Evolutionary conservation across 2,797 vertebrate species (phyloP), one percentile per base, ranked within the genome.

Genomic region (Melanogrammus aeglefinus): DNA sequence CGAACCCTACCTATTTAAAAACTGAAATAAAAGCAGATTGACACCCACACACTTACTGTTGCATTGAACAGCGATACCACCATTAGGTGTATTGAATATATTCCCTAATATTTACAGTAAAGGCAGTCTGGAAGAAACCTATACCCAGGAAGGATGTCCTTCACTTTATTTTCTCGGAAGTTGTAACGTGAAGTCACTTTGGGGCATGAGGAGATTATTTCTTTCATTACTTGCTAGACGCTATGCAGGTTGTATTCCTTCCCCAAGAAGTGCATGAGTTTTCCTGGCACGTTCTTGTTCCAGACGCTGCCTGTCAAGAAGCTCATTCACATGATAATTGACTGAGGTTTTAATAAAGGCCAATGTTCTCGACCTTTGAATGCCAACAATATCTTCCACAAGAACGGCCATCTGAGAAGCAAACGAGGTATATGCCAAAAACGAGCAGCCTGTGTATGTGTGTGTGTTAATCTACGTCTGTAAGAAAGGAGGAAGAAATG

Each of bases 291-390:
- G 77, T 82, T 76, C 79, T 84, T 87, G 76, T 78, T 76, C 77
- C 78, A 78, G 77, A 77, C 36, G 81, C 72, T 70, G 80, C 79
- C 83, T 82, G 84, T 88, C 88, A 80, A 73, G 80, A 81, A 81
- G 80, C 88, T 87, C 85, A 81, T 86, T 79, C 78, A 69, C 78
- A 77, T 79, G 77, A 76, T 89, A 88, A 91, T 81, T 83, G 79
- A 90, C 83, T 80, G 82, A 84, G 82, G 76, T 87, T 89, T 89
- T 89, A 92, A 90, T 90, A 83, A 92, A 76, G 81, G 83, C 12
- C 7, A 83, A 88, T 79, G 82, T 79, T 76, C 76, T 87, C 88
- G 89, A 92, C 91, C 87, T 92, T 92, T 92, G 87, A 90, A 90
- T 89, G 87, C 85, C 89, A 69, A 90, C 85, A 80, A 81, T 86